Conservation (phyloP, 2,888 invertebrate species). For the Fragum whitleyi region DNA sequence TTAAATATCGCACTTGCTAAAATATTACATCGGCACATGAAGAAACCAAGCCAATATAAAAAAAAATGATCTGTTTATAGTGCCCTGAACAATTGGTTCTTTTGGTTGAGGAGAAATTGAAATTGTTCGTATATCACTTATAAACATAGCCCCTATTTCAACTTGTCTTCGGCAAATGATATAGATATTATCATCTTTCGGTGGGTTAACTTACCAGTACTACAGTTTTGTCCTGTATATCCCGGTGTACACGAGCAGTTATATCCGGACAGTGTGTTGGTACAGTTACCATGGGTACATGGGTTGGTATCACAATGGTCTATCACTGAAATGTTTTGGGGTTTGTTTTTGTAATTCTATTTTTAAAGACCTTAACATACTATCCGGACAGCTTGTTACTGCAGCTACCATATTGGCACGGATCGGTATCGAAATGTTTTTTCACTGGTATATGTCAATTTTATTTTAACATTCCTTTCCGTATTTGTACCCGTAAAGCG, state of each 20-base stretch:
- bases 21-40: too few relatives aligned
- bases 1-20: too few relatives aligned
- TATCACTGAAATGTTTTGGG: conserved; percentile 10
- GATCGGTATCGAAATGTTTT: conserved; percentile 22
- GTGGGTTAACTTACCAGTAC: not conserved
- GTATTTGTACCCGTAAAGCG: too few relatives aligned
- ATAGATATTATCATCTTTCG: too few relatives aligned
- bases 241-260: conserved; percentile 24
- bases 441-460: not conserved
- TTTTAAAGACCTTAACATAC: not conserved
- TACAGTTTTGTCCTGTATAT: conserved; percentile 17
- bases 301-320: conserved; percentile 27
- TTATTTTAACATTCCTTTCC: too few relatives aligned
- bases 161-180: too few relatives aligned
- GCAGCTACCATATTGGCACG: conserved; percentile 26
- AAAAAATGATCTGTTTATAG: too few relatives aligned
- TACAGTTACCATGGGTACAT: conserved; percentile 29
- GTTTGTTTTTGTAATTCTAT: not conserved
- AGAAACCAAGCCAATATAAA: too few relatives aligned
- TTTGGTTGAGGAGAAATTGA: too few relatives aligned
- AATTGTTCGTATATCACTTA: too few relatives aligned
- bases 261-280: conserved; percentile 21
- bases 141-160: too few relatives aligned
- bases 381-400: conserved; percentile 19
- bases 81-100: too few relatives aligned